These are phyloP conservation scores for Anser brachyrhynchus DNA, from an alignment of 2,113 vertebrate genomes.

Conservation along the genomic window DNA sequence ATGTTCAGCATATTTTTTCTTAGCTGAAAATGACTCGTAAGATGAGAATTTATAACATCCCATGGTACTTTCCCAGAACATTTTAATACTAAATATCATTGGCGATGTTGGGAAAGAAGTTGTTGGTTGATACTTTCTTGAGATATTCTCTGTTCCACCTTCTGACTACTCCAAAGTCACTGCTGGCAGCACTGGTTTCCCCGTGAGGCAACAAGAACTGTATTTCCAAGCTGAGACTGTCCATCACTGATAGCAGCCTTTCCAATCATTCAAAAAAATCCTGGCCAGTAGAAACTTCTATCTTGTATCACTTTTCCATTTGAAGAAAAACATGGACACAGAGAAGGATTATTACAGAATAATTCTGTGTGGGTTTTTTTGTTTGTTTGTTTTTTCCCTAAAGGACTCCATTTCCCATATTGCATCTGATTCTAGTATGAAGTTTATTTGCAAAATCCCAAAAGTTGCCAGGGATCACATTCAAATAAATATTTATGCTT, in stretches of 20 bases:
- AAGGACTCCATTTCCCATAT: not conserved
- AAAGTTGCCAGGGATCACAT: not conserved
- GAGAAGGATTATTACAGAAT: not conserved
- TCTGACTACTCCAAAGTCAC: not conserved
- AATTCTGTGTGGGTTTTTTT: not conserved
- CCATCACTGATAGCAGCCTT: not conserved
- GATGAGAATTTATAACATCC: not conserved
- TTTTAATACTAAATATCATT: not conserved
- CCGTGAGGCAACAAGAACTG: not conserved
- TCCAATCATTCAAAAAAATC: not conserved
- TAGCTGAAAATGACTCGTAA: not conserved
- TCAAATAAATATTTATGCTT: not conserved
- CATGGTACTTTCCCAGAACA: not conserved
- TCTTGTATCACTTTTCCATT: not conserved
- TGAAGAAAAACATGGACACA: not conserved
- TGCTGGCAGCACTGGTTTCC: not conserved
- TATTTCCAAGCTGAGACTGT: not conserved
- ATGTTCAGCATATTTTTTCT: not conserved
- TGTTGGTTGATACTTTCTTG: rapidly evolving
- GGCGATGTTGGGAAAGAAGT: not conserved
- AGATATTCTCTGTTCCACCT: not conserved
- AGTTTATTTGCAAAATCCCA: slow-evolving; percentile 10
- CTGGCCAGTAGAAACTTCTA: not conserved
- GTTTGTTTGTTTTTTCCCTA: no score
- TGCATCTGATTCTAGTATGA: not conserved